Percentiles rank a stretch among this genome's conserved stretches.
These are phyloP conservation scores for Mystacides longicornis DNA, from an alignment of 2,888 invertebrate species.

Conservation along the genomic window DNA sequence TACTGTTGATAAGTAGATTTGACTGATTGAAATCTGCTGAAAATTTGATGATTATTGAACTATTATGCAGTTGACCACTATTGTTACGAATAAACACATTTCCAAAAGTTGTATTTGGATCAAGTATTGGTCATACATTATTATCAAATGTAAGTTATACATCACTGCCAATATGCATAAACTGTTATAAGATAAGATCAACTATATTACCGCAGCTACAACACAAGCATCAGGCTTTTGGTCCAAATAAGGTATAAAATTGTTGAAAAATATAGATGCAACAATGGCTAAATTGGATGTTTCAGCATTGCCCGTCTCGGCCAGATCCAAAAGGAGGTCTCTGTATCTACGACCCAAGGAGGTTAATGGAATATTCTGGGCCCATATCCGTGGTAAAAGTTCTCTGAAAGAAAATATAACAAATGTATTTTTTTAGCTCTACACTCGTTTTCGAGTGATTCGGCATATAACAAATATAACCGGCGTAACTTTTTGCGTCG, in stretches of 20 bases:
- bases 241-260: conserved; percentile 5
- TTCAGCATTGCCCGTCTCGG: neutral
- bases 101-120: no score
- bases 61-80: no score
- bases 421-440: neutral
- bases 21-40: no score
- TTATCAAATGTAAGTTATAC: no score
- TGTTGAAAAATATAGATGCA: neutral
- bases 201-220: conserved; percentile 4
- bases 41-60: no score
- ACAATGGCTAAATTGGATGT: neutral
- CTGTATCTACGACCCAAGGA: conserved; percentile 1
- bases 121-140: no score
- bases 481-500: no score
- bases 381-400: conserved; percentile 1
- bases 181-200: no score
- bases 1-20: no score
- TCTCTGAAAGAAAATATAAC: neutral
- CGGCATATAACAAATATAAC: neutral
- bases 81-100: no score
- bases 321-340: neutral
- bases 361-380: conserved; percentile 3
- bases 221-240: conserved; percentile 5
- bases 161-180: no score
- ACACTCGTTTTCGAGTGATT: no score